Evolutionary conservation across 2,113 vertebrate species (phyloP).

Genomic region (Alligator mississippiensis): DNA sequence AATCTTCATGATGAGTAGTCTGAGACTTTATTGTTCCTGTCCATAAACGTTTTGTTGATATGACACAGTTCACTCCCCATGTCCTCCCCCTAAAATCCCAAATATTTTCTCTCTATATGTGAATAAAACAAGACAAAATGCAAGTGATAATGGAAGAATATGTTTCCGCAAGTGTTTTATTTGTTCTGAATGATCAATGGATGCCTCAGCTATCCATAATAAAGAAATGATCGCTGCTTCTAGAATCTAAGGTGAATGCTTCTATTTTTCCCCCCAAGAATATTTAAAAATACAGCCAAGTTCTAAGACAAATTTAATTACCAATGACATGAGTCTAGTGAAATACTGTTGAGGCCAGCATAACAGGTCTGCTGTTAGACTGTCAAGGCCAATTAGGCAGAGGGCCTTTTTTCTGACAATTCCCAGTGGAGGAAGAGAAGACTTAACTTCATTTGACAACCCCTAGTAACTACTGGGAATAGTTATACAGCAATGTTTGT

Average conservation of each 20-base stretch:
- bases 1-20: not conserved
- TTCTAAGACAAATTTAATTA: constrained; percentile 53
- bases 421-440: constrained; percentile 47
- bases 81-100: not conserved
- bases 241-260: not conserved
- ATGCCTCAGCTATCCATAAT: not conserved
- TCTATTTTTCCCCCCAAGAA: not conserved
- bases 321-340: not conserved
- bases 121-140: not conserved
- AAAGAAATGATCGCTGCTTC: not conserved
- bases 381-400: constrained; percentile 45
- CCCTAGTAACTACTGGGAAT: not conserved
- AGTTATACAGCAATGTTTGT: not conserved
- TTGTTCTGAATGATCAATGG: not conserved
- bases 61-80: not conserved
- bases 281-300: not conserved
- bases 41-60: not conserved
- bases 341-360: constrained; percentile 24
- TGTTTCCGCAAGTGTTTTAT: not conserved
- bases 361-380: constrained; percentile 11
- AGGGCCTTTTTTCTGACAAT: not conserved
- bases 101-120: not conserved
- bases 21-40: not conserved
- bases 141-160: not conserved
- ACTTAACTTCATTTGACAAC: constrained; percentile 13